These are phyloP conservation scores for Rhopalosiphum padi DNA, from an alignment of 1,140 invertebrate genomes.

Conservation along the genomic window DNA sequence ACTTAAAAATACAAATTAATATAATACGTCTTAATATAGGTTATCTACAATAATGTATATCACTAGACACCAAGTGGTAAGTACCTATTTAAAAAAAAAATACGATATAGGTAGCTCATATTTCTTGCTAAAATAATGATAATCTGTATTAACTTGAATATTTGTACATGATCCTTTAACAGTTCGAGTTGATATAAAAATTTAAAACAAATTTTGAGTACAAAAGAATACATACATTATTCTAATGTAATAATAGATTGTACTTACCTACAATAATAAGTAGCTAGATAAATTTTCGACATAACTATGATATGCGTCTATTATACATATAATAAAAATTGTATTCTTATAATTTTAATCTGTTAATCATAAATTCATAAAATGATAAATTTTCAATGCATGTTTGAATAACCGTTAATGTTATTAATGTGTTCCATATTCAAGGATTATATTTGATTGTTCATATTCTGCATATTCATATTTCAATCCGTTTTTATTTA, in stretches of 20 bases:
- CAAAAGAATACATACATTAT: not conserved
- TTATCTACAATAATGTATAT: not conserved
- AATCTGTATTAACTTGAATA: not conserved
- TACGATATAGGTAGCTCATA: not conserved
- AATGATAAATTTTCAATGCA: not conserved
- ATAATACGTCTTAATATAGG: not conserved
- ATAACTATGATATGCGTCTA: not conserved
- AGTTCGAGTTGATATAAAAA: not conserved
- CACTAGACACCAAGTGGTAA: not conserved
- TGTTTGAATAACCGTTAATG: not conserved
- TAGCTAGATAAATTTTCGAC: no score
- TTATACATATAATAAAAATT: not conserved
- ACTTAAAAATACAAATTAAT: not conserved
- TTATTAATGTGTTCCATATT: not conserved
- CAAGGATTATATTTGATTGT: no score
- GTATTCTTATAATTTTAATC: not conserved
- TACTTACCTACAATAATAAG: not conserved
- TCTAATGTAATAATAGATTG: not conserved
- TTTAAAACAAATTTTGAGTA: not conserved
- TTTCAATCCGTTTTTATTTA: not conserved
- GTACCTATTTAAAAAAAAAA: not conserved
- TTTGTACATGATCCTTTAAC: not conserved
- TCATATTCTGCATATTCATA: no score
- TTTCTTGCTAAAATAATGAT: not conserved
- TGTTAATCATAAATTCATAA: not conserved